phyloP scores from a whole-genome alignment of 1,140 invertebrate species.

The Zophobas atratus region DNA sequence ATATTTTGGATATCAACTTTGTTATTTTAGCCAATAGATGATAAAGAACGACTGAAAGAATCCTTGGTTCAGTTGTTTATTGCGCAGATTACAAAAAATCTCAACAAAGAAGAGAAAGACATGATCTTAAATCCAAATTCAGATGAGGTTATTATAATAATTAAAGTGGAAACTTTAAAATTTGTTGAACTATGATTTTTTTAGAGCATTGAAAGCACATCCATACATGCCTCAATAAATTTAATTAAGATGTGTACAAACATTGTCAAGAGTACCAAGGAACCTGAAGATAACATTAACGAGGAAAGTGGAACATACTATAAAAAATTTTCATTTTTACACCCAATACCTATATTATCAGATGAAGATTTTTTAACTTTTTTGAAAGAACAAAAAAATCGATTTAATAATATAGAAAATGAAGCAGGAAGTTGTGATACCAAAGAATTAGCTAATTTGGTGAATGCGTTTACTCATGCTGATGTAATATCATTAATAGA shows the following conservation, averaged over 20 bases:
- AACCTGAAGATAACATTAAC: neutral
- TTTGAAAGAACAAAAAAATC: slow-evolving; percentile 50
- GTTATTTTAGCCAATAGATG: slow-evolving; percentile 58
- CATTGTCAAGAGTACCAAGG: slow-evolving; percentile 7
- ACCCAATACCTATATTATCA: slow-evolving; percentile 35
- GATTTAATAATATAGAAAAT: slow-evolving; percentile 29
- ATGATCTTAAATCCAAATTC: slow-evolving; percentile 60
- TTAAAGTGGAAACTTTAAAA: slow-evolving; percentile 17
- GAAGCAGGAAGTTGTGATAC: slow-evolving; percentile 14
- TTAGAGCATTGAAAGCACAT: slow-evolving; percentile 40
- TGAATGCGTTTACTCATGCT: slow-evolving; percentile 53
- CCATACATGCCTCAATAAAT: neutral
- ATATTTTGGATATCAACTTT: slow-evolving; percentile 13
- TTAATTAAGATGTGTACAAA: slow-evolving; percentile 27
- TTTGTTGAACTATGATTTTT: slow-evolving; percentile 1
- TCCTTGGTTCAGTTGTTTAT: slow-evolving; percentile 61
- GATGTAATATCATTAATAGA: slow-evolving; percentile 55
- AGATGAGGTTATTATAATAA: slow-evolving; percentile 2
- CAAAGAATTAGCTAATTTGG: slow-evolving; percentile 45
- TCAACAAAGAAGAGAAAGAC: slow-evolving; percentile 47
- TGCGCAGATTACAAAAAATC: slow-evolving; percentile 54
- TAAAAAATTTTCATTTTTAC: slow-evolving; percentile 37
- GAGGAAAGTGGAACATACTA: neutral
- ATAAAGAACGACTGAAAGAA: slow-evolving; percentile 62
- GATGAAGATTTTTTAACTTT: slow-evolving; percentile 49